A percentile compares a stretch with the other conserved stretches of the same genome.
Conservation (phyloP, 1,140 invertebrate genomes). For the Tetragnatha versicolor region DNA sequence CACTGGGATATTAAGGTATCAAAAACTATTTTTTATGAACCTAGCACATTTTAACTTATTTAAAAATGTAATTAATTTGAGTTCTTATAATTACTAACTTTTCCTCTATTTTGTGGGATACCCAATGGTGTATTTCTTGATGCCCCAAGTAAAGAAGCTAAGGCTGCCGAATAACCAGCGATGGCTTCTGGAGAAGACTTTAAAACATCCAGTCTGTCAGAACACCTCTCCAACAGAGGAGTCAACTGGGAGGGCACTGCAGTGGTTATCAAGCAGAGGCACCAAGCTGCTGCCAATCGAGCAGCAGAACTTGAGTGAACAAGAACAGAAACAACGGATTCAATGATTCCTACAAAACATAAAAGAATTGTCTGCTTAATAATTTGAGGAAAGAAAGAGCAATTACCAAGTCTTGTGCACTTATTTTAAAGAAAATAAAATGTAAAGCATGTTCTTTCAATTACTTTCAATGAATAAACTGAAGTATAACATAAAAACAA, state of each 20-base stretch:
- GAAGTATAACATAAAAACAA: too few species aligned
- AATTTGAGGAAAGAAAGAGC: too few species aligned
- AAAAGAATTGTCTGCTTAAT: too few species aligned
- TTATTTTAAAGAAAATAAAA: too few species aligned
- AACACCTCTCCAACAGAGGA: slow-evolving; percentile 85
- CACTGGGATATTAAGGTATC: too few species aligned
- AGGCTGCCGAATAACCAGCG: slow-evolving; percentile 89
- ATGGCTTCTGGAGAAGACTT: slow-evolving; percentile 93
- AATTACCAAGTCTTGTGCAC: too few species aligned
- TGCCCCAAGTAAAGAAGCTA: slow-evolving; percentile 91
- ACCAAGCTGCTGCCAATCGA: slow-evolving; percentile 92
- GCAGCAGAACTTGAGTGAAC: slow-evolving; percentile 93
- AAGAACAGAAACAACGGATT: slow-evolving; percentile 79
- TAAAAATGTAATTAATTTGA: too few species aligned
- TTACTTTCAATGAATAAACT: neutral
- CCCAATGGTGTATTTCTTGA: slow-evolving; percentile 90
- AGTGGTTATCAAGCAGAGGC: slow-evolving; percentile 87
- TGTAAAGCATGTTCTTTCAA: too few species aligned
- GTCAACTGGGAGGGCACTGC: slow-evolving; percentile 93
- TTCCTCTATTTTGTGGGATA: slow-evolving; percentile 94
- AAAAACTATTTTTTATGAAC: too few species aligned
- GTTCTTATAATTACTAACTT: slow-evolving; percentile 70
- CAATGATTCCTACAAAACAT: slow-evolving; percentile 67
- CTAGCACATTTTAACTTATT: too few species aligned
- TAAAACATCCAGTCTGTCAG: slow-evolving; percentile 85